Evolutionary conservation across 2,113 vertebrate species (phyloP), one percentile per base, ranked within the genome.

Genomic region (Oophaga pumilio): DNA sequence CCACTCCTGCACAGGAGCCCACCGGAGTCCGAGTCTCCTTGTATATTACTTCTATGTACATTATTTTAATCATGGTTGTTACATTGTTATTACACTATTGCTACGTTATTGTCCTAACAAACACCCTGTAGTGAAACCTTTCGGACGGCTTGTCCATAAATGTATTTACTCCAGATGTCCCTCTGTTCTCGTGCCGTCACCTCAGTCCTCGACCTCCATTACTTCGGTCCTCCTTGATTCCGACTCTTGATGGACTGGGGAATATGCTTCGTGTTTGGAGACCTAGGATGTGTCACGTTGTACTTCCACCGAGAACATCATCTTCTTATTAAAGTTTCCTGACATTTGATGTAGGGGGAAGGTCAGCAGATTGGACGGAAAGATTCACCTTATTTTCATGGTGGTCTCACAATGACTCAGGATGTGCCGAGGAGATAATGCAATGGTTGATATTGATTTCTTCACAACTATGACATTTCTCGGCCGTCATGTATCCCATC

Each of bases 291-390:
- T 64, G 82, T 73, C 82, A 53, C 50, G 5, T 59, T 84, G 66
- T 28, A 33, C 8, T 50, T 74, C 8, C 26, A 15, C 50, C 13
- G 11, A 62, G 8, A 43, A 71, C 52, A 50, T 81, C 20, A 33
- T 53, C 10, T 52, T 76, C 69, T 59, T 76, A 60, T 85, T 56
- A 76, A 76, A 60, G 84, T 60, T 66, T 64, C 73, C 57, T 85
- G 84, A 64, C 84, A 76, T 85, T 85, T 85, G 28, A 52, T 24
- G 84, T 18, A 66, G 73, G 73, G 50, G 57, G 74, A 85, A 85
- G 84, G 57, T 60, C 84, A 77, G 8, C 43, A 17, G 17, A 53
- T 18, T 49, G 28, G 73, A 62, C 73, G 33, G 71, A 85, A 28
- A 13, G 53, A 74, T 74, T 73, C 71, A 62, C 84, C 73, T 60